These are phyloP conservation scores for Ctenoplectra terminalis DNA, from an alignment of 1,140 invertebrate genomes.

Conservation along the genomic window DNA sequence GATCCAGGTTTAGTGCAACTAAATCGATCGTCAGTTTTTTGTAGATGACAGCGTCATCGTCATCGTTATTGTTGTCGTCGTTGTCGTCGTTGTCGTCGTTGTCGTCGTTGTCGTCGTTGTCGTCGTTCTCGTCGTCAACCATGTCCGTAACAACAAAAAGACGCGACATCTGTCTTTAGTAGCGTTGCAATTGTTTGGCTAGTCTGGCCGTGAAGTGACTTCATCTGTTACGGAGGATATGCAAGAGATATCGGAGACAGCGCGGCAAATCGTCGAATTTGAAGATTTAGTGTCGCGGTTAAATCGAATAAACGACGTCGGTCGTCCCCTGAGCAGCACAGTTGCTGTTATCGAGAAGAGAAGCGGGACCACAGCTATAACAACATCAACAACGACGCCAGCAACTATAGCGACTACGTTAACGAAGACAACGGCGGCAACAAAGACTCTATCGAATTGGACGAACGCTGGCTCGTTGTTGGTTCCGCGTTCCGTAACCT, in stretches of 20 bases:
- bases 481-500: neutral
- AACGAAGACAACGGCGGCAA: conserved; percentile 13
- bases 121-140: neutral
- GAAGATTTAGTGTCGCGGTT: conserved; percentile 79
- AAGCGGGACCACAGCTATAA: neutral
- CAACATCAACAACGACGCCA: conserved; percentile 16
- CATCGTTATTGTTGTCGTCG: conserved; percentile 18
- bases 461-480: neutral
- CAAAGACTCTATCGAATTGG: neutral
- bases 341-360: neutral
- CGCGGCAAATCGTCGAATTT: conserved; percentile 79
- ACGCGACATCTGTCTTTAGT: conserved; percentile 72
- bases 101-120: too few relatives aligned
- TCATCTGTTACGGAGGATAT: conserved; percentile 63
- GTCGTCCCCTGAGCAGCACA: neutral
- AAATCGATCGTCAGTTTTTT: conserved; percentile 34
- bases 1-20: conserved; percentile 56
- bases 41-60: conserved; percentile 18
- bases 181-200: conserved; percentile 74
- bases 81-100: neutral
- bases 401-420: conserved; percentile 1
- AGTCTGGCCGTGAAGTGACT: conserved; percentile 50
- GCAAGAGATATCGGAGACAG: conserved; percentile 70
- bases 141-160: neutral
- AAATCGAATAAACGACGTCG: conserved; percentile 77